A percentile compares a stretch with the other conserved stretches of the same genome.
phyloP scores from a whole-genome alignment of 1,140 invertebrate genomes.

The Euschistus heros region DNA sequence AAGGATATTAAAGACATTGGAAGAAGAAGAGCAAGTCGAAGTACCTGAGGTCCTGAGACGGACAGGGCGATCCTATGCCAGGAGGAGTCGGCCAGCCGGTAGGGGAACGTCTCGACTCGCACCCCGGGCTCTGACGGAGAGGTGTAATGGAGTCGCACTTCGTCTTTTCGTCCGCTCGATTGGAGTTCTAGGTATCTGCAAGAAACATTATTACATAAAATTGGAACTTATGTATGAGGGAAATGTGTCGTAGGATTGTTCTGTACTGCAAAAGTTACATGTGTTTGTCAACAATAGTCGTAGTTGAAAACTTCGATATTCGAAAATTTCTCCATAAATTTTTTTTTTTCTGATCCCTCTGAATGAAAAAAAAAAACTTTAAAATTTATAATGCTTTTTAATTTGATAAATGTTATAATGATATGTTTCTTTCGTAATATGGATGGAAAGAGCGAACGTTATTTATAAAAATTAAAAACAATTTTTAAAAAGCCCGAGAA shows the following conservation, averaged over 20 bases:
- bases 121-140: slow-evolving; percentile 44
- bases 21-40: no score
- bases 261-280: neutral
- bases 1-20: slow-evolving; percentile 44
- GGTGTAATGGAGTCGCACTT: slow-evolving; percentile 66
- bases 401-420: no score
- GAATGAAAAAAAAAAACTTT: no score
- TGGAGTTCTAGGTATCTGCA: slow-evolving; percentile 77
- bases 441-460: no score
- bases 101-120: slow-evolving; percentile 75
- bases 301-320: neutral
- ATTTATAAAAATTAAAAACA: no score
- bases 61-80: slow-evolving; percentile 79
- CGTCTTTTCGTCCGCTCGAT: slow-evolving; percentile 75
- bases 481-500: no score
- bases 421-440: no score
- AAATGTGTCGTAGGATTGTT: no score
- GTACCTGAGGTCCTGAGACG: slow-evolving; percentile 65
- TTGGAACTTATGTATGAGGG: no score
- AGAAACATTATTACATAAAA: neutral
- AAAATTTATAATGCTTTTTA: no score
- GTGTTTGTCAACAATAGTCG: neutral
- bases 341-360: no score
- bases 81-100: slow-evolving; percentile 66
- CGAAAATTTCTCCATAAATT: no score